Evolutionary conservation across 2,797 vertebrate genomes (phyloP), one percentile per base, ranked within the genome.

Genomic region (Eleutherodactylus coqui): DNA sequence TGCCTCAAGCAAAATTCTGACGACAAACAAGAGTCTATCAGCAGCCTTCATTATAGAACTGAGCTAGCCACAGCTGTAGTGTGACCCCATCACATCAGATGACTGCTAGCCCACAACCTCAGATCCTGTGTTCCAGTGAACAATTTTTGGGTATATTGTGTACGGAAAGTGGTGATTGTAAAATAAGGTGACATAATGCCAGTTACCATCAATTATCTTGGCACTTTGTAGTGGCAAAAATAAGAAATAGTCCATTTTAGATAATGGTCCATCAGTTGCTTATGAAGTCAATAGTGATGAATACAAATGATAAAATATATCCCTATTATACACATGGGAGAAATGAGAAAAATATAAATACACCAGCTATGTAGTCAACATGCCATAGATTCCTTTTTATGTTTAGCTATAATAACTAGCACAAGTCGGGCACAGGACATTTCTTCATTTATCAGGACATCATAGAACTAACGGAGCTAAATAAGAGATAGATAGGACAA

Each of bases 51-150:
- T 98, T 97, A 97, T 97, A 97, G 96, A 95, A 93, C 93, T 93
- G 93, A 95, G 94, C 91, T 95, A 92, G 94, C 93, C 95, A 94
- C 98, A 99, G 98, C 98, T 98, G 97, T 96, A 96, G 93, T 93
- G 92, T 96, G 96, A 97, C 97, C 96, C 97, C 97, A 96, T 97
- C 96, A 97, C 96, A 96, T 96, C 96, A 96, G 94, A 95, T 93
- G 96, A 97, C 96, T 96, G 96, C 92, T 92, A 94, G 93, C 92
- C 94, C 93, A 92, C 95, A 96, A 95, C 97, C 97, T 96, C 96
- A 95, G 94, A 95, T 94, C 94, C 94, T 95, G 93, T 93, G 19
- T n/a, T 69, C 93, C 94, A 94, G 93, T 97, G 96, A 96, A 96
- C 97, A 98, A 98, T 98, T 96, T 58, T 64, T 58, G 45, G 72